These are phyloP conservation scores for Rhizomys pruinosus DNA, from an alignment of 2,113 vertebrate species.

Conservation along the genomic window DNA sequence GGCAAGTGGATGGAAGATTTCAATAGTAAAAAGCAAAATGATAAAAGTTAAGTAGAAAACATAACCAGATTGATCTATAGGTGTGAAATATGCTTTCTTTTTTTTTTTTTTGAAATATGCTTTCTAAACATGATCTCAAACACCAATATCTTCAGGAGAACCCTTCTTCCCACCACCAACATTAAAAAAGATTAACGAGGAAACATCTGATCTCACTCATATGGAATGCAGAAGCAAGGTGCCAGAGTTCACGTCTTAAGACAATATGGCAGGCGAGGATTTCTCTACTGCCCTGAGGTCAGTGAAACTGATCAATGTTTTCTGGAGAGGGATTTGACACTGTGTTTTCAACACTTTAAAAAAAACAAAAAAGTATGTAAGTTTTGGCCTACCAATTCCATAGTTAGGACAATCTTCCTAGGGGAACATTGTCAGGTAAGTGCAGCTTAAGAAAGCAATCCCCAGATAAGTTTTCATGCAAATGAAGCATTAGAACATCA, in stretches of 20 bases:
- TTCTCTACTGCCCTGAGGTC: background rate
- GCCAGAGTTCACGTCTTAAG: background rate
- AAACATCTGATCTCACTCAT: background rate
- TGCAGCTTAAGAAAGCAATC: background rate
- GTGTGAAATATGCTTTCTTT: background rate
- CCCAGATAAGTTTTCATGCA: background rate
- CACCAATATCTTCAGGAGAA: background rate
- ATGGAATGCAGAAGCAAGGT: slow-evolving; percentile 16
- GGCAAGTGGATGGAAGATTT: slow-evolving; percentile 13
- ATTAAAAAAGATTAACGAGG: background rate
- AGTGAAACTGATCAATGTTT: background rate
- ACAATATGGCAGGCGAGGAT: background rate
- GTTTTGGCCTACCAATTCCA: slow-evolving; percentile 7
- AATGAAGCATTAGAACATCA: background rate
- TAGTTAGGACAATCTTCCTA: background rate
- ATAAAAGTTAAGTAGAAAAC: background rate
- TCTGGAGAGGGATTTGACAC: background rate
- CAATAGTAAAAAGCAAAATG: slow-evolving; percentile 10
- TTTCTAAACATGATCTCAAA: slow-evolving; percentile 32
- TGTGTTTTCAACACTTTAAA: background rate
- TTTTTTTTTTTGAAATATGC: background rate
- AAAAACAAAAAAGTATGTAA: background rate
- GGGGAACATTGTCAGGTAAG: background rate
- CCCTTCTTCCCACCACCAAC: background rate
- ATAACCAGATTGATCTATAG: background rate